Base-by-base conservation (phyloP, 2,888 invertebrate genomes). In the Formica aserva region DNA sequence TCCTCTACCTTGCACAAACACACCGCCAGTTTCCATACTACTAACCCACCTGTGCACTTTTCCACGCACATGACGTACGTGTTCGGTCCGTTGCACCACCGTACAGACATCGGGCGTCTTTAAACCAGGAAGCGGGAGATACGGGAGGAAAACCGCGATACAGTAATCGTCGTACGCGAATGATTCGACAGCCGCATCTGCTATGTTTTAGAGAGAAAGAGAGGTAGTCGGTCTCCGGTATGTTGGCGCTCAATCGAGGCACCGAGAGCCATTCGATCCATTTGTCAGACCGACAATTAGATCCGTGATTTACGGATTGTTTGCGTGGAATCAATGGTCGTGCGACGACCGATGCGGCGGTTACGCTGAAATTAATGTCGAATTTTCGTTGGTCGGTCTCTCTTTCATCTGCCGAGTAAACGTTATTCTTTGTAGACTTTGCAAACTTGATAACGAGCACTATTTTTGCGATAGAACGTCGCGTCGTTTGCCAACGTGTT, bases 191-290 rank as follows among this genome's bases (percentile, higher is more conserved):
- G 11, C 4, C 32, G 35, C n/a, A 18, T 29, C 45, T 63, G 18
- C 0, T 55, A 55, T 13, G 26, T 67, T 71, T 35, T 55, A 57
- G 67, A 22, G 22, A 69, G 52, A 67, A 22, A 41, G 29, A 32
- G 13, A 38, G 15, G 32, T 41, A 22, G 29, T 57, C 32, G 62
- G 66, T 83, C 72, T 82, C 77, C 83, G 74, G 65, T 71, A 32
- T 77, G 52, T 82, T 69, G 83, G 82, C 80, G 82, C 80, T 85
- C 82, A 88, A 89, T 81, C 80, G 65, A 75, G 22, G 77, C 55
- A 26, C 83, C 52, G 83, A 57, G 41, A 75, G 60, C 67, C 52
- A 62, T 76, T 80, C 66, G 62, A 69, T 72, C 32, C 62, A 41
- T 71, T 35, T 69, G 83, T 75, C 41, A 62, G 48, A 66, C 60